Base-by-base conservation (phyloP, 2,797 vertebrate genomes). In the Rhinogobio ventralis region DNA sequence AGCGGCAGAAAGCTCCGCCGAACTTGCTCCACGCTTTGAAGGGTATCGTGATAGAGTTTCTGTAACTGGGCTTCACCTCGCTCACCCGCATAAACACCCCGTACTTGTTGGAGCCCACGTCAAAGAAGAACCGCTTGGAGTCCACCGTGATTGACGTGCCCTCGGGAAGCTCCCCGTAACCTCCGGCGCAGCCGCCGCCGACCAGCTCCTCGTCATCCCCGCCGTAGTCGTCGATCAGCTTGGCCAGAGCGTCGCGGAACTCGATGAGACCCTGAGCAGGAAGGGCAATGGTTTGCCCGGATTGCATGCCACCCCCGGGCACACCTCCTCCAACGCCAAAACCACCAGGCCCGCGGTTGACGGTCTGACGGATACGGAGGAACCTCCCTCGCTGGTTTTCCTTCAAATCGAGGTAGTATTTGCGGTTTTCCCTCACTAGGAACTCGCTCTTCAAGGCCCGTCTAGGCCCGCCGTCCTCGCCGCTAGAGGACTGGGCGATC, bases 21-120 rank as follows among this genome's bases (percentile, higher is more conserved):
- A 99, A 99, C 94, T 98, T 98, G 95, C 96, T 90, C 98, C 98
- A 99, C 25, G 97, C 98, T 91, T 99, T 98, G 93, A 97, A 97
- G 23, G 98, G 98, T 68, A 99, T 97, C 0, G 98, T 99, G 92
- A 99, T 99, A 90, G 98, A 97, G 94, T 99, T 99, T 89, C 98
- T 96, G 93, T 99, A 98, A 87, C 97, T 97, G 90, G 98, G 98
- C 92, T 99, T 99, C 89, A 99, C 97, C 90, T 99, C 98, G 91
- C 97, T 99, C 90, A 99, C 96, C 86, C 98, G 95, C 88, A 99
- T 91, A 89, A 99, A 99, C 89, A 99, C 98, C 51, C 98, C 98
- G 91, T 99, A 99, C 93, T 99, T 99, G 96, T 99, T 99, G 93
- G 96, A 98, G 77, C 98, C 98, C 86, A 99, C 98, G 92, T 99